Conservation (phyloP, 2,113 vertebrate species). For the Gallinago undulata region DNA sequence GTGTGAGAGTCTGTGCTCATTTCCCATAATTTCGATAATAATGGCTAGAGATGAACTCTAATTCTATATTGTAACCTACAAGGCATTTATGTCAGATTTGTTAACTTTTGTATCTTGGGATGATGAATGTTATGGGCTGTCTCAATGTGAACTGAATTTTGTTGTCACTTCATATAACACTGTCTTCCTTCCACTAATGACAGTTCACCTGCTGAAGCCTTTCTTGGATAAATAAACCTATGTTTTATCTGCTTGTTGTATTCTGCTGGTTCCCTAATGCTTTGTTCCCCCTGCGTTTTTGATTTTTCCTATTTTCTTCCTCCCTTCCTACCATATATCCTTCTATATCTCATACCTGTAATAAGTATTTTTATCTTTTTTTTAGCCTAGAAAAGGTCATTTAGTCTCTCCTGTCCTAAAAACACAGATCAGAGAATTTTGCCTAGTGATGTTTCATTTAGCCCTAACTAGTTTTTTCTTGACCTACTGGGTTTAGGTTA, state of each 20-base stretch:
- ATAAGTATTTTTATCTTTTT: background rate
- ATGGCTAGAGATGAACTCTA: background rate
- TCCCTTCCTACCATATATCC: background rate
- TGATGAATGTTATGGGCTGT: background rate
- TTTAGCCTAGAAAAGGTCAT: background rate
- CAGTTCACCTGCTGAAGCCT: background rate
- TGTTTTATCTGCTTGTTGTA: background rate
- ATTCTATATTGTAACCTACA: background rate
- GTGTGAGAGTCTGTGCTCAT: background rate
- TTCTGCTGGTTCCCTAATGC: background rate
- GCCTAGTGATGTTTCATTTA: background rate
- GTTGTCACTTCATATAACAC: background rate
- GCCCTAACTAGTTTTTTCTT: background rate
- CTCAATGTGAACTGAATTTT: background rate
- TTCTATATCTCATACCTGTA: background rate
- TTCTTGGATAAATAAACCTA: background rate
- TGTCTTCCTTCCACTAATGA: background rate
- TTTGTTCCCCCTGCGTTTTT: rapidly evolving
- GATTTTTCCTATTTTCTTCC: background rate
- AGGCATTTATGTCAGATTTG: background rate
- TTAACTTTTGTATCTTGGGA: background rate
- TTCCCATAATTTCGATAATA: background rate
- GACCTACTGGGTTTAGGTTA: background rate
- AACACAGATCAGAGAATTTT: background rate
- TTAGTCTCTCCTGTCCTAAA: background rate